These are phyloP conservation scores for Synanthedon andrenaeformis DNA, from an alignment of 2,888 invertebrate species.

Conservation along the genomic window DNA sequence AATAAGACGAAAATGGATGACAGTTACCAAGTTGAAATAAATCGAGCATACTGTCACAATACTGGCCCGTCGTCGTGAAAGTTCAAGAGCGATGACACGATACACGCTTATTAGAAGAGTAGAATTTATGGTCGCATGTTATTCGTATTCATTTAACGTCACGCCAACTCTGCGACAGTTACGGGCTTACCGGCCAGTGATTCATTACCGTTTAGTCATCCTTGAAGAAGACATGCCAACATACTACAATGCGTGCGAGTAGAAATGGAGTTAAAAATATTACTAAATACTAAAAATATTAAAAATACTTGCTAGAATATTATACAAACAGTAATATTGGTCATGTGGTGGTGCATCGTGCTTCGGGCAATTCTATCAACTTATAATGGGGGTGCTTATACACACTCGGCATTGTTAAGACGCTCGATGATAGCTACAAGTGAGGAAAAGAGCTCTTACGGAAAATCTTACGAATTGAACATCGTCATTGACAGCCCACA, in stretches of 20 bases:
- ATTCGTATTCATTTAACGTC: constrained; percentile 8
- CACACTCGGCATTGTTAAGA: too few species aligned
- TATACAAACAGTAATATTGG: too few species aligned
- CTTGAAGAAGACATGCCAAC: neutral
- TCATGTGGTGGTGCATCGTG: too few species aligned
- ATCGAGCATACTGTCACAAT: neutral
- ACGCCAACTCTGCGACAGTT: constrained; percentile 13
- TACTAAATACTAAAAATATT: too few species aligned
- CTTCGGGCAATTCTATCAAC: too few species aligned
- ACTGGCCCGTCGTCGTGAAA: too few species aligned
- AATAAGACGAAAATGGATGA: neutral
- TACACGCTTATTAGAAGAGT: constrained; percentile 6
- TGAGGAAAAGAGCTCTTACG: too few species aligned
- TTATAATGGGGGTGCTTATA: too few species aligned
- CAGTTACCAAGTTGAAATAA: neutral
- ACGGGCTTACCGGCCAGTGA: constrained; percentile 7
- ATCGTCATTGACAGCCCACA: too few species aligned
- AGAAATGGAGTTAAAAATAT: neutral
- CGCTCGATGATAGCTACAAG: too few species aligned
- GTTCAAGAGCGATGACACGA: constrained; percentile 1
- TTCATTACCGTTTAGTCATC: constrained; percentile 10
- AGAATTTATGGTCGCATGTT: constrained; percentile 10
- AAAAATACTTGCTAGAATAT: too few species aligned
- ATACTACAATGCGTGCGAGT: neutral
- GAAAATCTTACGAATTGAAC: too few species aligned